Evolutionary conservation across 2,888 invertebrate species (phyloP), one percentile per base, ranked within the genome.

Genomic region (Boloria euphrosyne): DNA sequence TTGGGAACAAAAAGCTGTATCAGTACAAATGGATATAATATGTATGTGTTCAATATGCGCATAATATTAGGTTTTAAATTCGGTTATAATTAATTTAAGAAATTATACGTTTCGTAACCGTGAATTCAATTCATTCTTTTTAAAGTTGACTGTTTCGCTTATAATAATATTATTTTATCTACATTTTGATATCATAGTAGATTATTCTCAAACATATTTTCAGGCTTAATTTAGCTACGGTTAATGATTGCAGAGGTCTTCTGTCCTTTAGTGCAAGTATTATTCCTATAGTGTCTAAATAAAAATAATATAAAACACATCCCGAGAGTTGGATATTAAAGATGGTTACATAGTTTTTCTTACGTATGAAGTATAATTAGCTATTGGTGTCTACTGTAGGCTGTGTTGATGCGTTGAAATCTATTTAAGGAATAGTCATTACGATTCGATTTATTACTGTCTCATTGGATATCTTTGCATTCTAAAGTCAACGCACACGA

Each of bases 1-100:
- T 86, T 84, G 76, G 80, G 80, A 85, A 87, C 84, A 83, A 87
- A 87, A 86, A 80, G 67, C 70, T 71, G 66, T 59, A 57, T 57
- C 57, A 59, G 59, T 64, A 62, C 66, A 66, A 72, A 69, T 65
- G 71, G 65, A 70, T 50, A 64, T 62, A 69, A 69, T 51, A 53
- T 49, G 44, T 47, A 51, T 53, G 47, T 63, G 52, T 65, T 69
- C 62, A 67, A 62, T 59, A 67, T 67, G 60, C 62, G 58, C 63
- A 63, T 70, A 62, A 70, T 68, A 57, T 70, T 64, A 67, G 62
- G 63, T 69, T 66, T 65, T 63, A 38, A 60, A 53, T 69, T 69
- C 66, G 54, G 60, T 64, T 57, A 65, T 65, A 65, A 65, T 68
- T 60, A 60, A 60, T 18, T 49, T 50, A n/a, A 10, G 13, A 59